Conservation (phyloP, 2,888 invertebrate genomes). For the Achlya flavicornis region DNA sequence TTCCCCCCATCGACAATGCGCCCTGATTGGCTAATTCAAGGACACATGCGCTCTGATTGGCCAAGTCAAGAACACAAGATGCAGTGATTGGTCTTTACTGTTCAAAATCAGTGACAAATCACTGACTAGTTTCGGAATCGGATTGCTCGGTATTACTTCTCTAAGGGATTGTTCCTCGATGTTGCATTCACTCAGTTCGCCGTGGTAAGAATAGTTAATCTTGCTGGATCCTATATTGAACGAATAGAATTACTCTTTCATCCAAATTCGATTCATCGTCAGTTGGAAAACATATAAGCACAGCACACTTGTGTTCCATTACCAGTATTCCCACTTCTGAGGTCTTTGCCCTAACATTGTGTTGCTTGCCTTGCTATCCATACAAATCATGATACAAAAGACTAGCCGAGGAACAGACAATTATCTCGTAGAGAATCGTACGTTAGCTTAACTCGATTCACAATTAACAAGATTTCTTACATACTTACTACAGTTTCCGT, state of each 20-base stretch:
- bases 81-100: no score
- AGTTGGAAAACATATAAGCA: neutral
- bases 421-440: neutral
- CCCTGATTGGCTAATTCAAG: no score
- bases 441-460: neutral
- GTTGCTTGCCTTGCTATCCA: neutral
- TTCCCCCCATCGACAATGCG: no score
- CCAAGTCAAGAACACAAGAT: no score
- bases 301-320: neutral
- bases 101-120: no score
- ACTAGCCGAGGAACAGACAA: neutral
- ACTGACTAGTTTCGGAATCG: no score
- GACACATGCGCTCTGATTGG: no score
- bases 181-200: neutral
- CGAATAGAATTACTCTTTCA: no score
- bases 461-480: neutral
- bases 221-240: no score
- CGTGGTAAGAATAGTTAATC: neutral
- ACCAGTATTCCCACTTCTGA: neutral
- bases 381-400: neutral
- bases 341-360: conserved; percentile 1
- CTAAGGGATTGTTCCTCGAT: no score
- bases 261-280: no score
- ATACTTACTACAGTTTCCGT: neutral
- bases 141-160: no score